phyloP scores from a whole-genome alignment of 2,797 vertebrate genomes.

The Melanotaenia pygmaea region DNA sequence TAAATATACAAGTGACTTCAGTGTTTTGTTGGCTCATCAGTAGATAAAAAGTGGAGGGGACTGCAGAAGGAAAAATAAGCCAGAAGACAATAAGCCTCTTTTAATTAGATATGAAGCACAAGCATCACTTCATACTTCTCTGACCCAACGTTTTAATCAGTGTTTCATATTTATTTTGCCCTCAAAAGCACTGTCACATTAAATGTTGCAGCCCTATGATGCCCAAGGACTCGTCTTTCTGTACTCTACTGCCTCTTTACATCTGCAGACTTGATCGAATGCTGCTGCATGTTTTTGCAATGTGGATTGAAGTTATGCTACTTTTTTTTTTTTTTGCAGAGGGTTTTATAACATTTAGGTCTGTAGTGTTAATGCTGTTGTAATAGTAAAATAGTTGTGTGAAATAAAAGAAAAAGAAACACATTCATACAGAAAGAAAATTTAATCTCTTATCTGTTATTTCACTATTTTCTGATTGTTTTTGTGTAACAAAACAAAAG shows the following conservation, averaged over 20 bases:
- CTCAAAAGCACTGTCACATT: constrained; percentile 67
- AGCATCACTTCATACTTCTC: constrained; percentile 68
- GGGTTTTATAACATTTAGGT: not conserved
- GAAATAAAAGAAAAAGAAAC: not conserved
- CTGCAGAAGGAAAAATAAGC: constrained; percentile 74
- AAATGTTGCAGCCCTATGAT: constrained; percentile 46
- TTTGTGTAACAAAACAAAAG: constrained; percentile 1
- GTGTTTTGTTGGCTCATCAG: constrained; percentile 46
- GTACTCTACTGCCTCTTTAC: not conserved
- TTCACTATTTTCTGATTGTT: constrained; percentile 5
- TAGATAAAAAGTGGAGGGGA: constrained; percentile 62
- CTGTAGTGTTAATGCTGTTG: not conserved
- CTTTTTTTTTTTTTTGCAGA: not conserved
- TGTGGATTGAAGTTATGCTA: not conserved
- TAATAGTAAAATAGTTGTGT: not conserved
- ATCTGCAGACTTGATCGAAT: constrained; percentile 39
- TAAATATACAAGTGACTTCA: constrained; percentile 45
- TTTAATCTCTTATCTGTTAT: constrained; percentile 4
- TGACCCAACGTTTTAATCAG: constrained; percentile 77
- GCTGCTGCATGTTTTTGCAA: constrained; percentile 20
- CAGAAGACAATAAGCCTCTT: constrained; percentile 76
- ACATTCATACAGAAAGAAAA: not conserved
- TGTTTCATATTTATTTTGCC: constrained; percentile 70
- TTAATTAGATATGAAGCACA: constrained; percentile 79
- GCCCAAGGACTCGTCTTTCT: constrained; percentile 15